Percentiles rank a stretch among this genome's conserved stretches.
Conservation (phyloP, 2,797 vertebrate species). For the Pagetopsis macropterus region DNA sequence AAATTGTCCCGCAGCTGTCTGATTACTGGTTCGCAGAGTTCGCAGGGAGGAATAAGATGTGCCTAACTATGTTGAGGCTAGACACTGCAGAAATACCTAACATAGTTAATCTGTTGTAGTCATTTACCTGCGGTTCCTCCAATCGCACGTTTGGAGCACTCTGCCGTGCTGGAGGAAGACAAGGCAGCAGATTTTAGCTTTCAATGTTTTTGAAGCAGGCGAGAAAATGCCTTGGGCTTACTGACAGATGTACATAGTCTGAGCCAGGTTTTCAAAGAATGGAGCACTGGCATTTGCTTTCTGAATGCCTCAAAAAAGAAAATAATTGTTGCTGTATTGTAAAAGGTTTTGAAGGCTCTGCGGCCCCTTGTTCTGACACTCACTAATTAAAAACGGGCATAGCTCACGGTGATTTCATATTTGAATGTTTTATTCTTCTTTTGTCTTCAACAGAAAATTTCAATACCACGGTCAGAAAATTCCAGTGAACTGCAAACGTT, state of each 20-base stretch:
- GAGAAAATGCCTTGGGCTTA: conserved; percentile 17
- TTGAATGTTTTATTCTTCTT: conserved; percentile 1
- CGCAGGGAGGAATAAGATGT: conserved; percentile 4
- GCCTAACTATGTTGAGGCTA: not conserved
- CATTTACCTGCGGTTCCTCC: conserved; percentile 23
- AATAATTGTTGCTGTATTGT: not conserved
- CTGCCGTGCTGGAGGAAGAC: not conserved
- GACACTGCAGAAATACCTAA: conserved; percentile 33
- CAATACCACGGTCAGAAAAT: conserved; percentile 90
- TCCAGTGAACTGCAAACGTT: conserved; percentile 88
- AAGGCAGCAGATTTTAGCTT: conserved; percentile 13
- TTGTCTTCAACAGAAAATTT: conserved; percentile 89
- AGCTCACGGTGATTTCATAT: conserved; percentile 5
- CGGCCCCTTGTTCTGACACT: not conserved
- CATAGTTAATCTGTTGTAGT: conserved; percentile 32
- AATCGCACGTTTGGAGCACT: conserved; percentile 5
- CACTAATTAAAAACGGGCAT: not conserved
- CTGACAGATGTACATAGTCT: conserved; percentile 5
- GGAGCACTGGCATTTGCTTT: conserved; percentile 26
- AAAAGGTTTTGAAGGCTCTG: too few relatives aligned
- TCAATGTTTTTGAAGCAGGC: conserved; percentile 20
- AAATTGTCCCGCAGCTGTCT: conserved; percentile 15
- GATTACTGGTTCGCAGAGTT: conserved; percentile 31
- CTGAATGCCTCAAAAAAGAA: conserved; percentile 19
- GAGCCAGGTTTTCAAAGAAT: conserved; percentile 14